phyloP scores from a whole-genome alignment of 2,888 invertebrate species.

The Tetheella fluctuosa region DNA sequence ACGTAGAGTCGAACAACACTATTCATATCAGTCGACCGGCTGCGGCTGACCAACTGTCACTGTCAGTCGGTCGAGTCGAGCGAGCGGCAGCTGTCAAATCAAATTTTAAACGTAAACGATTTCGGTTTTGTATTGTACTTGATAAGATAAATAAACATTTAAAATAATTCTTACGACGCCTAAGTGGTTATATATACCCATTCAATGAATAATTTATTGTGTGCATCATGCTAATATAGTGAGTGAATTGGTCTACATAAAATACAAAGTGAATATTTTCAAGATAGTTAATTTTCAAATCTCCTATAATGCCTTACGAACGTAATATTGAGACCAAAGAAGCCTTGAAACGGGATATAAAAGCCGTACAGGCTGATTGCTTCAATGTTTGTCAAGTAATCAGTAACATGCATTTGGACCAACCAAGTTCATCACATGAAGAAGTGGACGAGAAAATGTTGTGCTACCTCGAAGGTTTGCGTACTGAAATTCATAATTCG shows the following conservation, averaged over 20 bases:
- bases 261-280: too few species aligned
- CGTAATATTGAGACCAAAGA: slow-evolving; percentile 53
- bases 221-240: neutral
- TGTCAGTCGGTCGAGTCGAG: too few species aligned
- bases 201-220: neutral
- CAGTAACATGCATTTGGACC: slow-evolving; percentile 58
- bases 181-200: too few species aligned
- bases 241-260: neutral
- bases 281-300: too few species aligned
- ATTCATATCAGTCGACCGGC: neutral
- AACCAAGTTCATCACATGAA: slow-evolving; percentile 38
- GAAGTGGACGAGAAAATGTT: slow-evolving; percentile 51
- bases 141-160: too few species aligned
- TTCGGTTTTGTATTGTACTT: too few species aligned
- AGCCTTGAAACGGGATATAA: slow-evolving; percentile 57
- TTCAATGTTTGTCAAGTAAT: slow-evolving; percentile 56
- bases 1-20: neutral
- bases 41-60: too few species aligned
- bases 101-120: too few species aligned
- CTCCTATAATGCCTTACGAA: slow-evolving; percentile 51
- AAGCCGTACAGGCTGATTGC: slow-evolving; percentile 56
- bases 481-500: slow-evolving; percentile 56
- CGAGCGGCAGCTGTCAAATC: too few species aligned
- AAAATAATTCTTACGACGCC: too few species aligned
- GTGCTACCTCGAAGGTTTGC: slow-evolving; percentile 60